These are phyloP conservation scores for Latrodectus hesperus DNA, from an alignment of 2,888 invertebrate species.

Conservation along the genomic window DNA sequence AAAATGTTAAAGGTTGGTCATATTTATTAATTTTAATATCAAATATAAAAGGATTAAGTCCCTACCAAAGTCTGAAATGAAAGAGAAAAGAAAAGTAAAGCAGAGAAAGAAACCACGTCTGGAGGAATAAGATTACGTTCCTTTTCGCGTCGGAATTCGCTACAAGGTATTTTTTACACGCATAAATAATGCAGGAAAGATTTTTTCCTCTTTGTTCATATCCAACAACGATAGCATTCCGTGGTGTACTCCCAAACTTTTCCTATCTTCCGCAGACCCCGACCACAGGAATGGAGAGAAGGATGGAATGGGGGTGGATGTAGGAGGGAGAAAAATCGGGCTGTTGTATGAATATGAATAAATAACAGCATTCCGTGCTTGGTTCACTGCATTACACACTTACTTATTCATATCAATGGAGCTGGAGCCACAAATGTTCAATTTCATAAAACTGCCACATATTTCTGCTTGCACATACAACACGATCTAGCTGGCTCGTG, in stretches of 20 bases:
- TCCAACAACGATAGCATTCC: conserved; percentile 20
- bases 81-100: too few relatives aligned
- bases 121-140: too few relatives aligned
- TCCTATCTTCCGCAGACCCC: not conserved
- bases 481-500: conserved; percentile 20
- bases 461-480: conserved; percentile 38
- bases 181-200: conserved; percentile 3
- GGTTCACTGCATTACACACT: conserved; percentile 41
- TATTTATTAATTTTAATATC: too few relatives aligned
- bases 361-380: conserved; percentile 58
- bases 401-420: conserved; percentile 68
- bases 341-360: conserved; percentile 68
- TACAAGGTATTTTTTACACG: conserved; percentile 11
- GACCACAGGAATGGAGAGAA: not conserved
- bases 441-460: conserved; percentile 69
- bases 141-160: conserved; percentile 14
- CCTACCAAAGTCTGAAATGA: too few relatives aligned
- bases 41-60: too few relatives aligned
- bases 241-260: conserved; percentile 4
- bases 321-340: conserved; percentile 28
- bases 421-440: conserved; percentile 63
- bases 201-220: conserved; percentile 2
- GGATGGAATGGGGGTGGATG: not conserved
- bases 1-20: too few relatives aligned
- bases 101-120: too few relatives aligned